phyloP scores from a whole-genome alignment of 2,888 invertebrate genomes.

The Drosophila buzzatii region DNA sequence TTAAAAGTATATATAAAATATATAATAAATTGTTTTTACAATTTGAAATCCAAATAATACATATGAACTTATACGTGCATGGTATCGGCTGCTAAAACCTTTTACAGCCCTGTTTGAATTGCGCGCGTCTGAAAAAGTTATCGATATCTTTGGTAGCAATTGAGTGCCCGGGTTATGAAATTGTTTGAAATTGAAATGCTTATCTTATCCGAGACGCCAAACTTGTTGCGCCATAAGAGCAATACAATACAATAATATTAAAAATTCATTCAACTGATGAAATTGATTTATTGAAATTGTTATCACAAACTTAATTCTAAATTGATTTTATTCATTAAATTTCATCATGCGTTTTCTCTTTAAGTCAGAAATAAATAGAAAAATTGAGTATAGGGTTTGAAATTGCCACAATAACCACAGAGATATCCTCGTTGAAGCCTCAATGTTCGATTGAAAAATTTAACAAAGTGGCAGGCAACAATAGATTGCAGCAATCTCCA shows the following conservation, averaged over 20 bases:
- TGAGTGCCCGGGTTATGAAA: constrained; percentile 25
- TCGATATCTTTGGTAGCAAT: constrained; percentile 34
- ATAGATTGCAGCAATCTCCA: constrained; percentile 44
- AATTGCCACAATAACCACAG: constrained; percentile 55
- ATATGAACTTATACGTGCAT: background rate
- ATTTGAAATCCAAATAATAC: background rate
- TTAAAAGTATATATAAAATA: background rate
- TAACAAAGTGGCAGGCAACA: constrained; percentile 66
- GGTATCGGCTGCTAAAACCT: background rate
- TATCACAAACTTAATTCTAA: background rate
- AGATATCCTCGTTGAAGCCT: constrained; percentile 50
- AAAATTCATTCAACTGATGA: background rate
- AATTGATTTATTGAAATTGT: background rate
- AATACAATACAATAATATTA: background rate
- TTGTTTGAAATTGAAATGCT: constrained; percentile 13
- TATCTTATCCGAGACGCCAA: constrained; percentile 10
- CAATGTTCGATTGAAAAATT: constrained; percentile 68
- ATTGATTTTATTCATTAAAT: background rate
- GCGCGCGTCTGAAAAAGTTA: background rate
- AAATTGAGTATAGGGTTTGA: constrained; percentile 40
- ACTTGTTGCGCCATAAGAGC: background rate
- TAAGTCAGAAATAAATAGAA: constrained; percentile 18
- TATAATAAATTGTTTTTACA: no score
- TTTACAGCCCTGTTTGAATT: background rate
- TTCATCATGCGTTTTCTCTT: background rate